phyloP scores from a whole-genome alignment of 2,888 invertebrate genomes.

The Trichopoda pennipes region DNA sequence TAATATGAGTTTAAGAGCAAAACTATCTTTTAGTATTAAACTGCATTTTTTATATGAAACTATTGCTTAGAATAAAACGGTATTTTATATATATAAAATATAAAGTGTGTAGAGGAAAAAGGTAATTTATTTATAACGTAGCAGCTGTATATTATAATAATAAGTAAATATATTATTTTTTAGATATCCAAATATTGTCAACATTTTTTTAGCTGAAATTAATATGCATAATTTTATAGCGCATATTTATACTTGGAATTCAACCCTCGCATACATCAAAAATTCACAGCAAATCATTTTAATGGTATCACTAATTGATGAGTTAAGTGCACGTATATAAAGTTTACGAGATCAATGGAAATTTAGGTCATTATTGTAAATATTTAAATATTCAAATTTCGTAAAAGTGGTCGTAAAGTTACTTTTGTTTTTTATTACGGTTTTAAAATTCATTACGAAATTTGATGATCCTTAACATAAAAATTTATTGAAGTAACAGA shows the following conservation, averaged over 20 bases:
- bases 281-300: slow-evolving; percentile 63
- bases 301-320: slow-evolving; percentile 64
- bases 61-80: not conserved
- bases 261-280: slow-evolving; percentile 2
- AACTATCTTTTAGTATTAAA: not conserved
- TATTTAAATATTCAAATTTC: slow-evolving; percentile 31
- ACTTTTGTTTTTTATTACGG: slow-evolving; percentile 12
- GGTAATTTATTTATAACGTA: no score
- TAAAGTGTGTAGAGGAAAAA: no score
- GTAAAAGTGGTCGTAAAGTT: slow-evolving; percentile 21
- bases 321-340: slow-evolving; percentile 56
- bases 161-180: no score
- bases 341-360: slow-evolving; percentile 62
- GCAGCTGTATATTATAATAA: no score
- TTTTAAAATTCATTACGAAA: slow-evolving; percentile 36
- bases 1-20: no score
- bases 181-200: no score
- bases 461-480: slow-evolving; percentile 23
- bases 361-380: slow-evolving; percentile 62
- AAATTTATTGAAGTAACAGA: slow-evolving; percentile 12
- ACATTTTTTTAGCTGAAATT: no score
- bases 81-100: not conserved
- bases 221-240: no score
- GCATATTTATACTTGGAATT: not conserved
- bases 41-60: not conserved